These are phyloP conservation scores for Garrulus glandarius DNA, from an alignment of 2,797 vertebrate species.

Conservation along the genomic window DNA sequence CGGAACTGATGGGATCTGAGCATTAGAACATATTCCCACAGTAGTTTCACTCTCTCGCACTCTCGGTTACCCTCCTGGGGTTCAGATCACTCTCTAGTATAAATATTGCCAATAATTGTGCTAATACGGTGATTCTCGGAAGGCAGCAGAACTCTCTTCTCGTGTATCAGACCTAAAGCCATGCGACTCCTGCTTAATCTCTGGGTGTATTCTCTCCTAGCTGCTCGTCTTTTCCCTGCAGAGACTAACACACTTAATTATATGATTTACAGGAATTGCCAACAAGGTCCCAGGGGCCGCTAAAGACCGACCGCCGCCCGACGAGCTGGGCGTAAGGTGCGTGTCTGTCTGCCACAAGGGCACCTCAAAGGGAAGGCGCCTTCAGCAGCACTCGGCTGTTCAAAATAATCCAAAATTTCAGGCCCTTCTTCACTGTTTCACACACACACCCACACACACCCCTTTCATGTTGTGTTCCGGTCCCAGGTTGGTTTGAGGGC, in stretches of 20 bases:
- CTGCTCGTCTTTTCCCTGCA: neutral
- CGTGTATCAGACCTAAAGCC: neutral
- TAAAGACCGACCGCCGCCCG: neutral
- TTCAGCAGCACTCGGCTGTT: neutral
- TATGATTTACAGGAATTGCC: neutral
- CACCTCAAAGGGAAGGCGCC: neutral
- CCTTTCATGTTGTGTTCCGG: neutral
- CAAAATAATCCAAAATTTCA: neutral
- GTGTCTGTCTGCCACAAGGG: accelerated
- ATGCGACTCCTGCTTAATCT: neutral
- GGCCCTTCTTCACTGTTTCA: neutral
- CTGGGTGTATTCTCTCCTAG: neutral
- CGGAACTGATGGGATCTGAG: slow-evolving; percentile 40
- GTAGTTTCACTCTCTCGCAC: slow-evolving; percentile 5
- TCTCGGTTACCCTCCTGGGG: slow-evolving; percentile 22
- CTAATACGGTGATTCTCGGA: neutral
- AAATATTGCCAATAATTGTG: slow-evolving; percentile 39
- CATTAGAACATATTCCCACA: slow-evolving; percentile 19
- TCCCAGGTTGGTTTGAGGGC: neutral
- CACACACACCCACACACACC: accelerated
- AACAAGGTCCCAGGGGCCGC: neutral
- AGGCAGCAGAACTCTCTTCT: neutral
- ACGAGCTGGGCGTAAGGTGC: neutral
- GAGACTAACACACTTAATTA: neutral
- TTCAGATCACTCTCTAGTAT: slow-evolving; percentile 3